phyloP scores from a whole-genome alignment of 2,113 vertebrate genomes.

The Megaptera novaeangliae region DNA sequence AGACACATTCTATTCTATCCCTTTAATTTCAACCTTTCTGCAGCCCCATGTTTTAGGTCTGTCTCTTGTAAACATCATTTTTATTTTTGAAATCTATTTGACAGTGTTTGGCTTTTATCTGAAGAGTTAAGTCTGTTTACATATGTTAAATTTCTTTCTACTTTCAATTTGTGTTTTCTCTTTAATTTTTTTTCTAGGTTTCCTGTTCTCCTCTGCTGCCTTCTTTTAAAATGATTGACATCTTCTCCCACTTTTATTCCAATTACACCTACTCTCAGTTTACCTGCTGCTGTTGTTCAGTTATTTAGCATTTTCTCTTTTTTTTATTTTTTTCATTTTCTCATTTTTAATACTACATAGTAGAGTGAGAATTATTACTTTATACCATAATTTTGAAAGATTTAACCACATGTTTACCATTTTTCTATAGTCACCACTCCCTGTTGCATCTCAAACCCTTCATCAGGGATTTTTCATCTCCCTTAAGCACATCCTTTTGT shows the following conservation, averaged over 20 bases:
- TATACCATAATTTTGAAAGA: not conserved
- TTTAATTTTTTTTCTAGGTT: not conserved
- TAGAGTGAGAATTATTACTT: not conserved
- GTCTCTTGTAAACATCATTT: not conserved
- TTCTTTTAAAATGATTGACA: not conserved
- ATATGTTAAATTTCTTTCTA: not conserved
- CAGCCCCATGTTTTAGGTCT: not conserved
- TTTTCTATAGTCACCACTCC: not conserved
- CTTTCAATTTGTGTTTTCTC: not conserved
- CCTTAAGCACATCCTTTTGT: not conserved
- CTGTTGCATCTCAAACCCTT: not conserved
- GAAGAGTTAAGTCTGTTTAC: not conserved
- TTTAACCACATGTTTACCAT: not conserved
- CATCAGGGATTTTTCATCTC: not conserved
- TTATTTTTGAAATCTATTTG: not conserved
- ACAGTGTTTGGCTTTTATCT: not conserved
- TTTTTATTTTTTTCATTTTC: not conserved
- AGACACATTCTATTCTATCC: not conserved
- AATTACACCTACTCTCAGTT: not conserved
- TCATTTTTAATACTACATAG: not conserved
- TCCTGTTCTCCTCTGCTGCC: not conserved
- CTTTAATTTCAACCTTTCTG: not conserved
- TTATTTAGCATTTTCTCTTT: not conserved
- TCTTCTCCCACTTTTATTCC: conserved; percentile 5
- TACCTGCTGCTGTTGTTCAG: not conserved